A percentile compares a stretch with the other conserved stretches of the same genome.
Evolutionary conservation across 2,113 vertebrate genomes (phyloP).

Genomic region (Columbina picui): DNA sequence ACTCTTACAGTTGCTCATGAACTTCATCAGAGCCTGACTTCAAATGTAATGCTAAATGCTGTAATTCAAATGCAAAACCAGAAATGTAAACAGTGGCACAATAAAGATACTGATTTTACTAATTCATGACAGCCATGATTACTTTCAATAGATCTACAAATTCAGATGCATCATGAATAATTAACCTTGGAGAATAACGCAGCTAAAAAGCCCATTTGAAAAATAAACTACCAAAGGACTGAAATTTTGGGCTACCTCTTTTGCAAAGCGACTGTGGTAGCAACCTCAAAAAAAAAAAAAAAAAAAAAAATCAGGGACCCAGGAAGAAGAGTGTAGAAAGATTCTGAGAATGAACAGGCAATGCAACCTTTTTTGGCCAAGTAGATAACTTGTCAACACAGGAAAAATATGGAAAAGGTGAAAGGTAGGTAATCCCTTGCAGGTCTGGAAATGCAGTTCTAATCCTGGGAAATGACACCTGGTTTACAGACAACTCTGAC

Average conservation of each 20-base stretch:
- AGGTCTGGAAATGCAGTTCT: background rate
- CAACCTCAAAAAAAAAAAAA: background rate
- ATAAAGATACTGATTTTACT: background rate
- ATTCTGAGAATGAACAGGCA: background rate
- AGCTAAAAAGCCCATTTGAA: background rate
- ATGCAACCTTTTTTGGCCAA: background rate
- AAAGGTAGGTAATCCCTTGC: background rate
- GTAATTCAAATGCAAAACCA: background rate
- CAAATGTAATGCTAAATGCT: background rate
- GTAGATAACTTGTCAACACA: background rate
- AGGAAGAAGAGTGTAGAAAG: background rate
- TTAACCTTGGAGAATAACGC: background rate
- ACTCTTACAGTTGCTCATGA: background rate
- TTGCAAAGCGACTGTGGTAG: background rate
- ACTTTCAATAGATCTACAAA: background rate
- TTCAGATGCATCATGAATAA: background rate
- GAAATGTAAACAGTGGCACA: background rate
- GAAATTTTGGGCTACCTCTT: background rate
- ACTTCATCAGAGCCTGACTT: conserved; percentile 1
- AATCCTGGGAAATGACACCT: background rate
- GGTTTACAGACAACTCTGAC: background rate
- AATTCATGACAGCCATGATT: background rate
- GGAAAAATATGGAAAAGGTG: background rate
- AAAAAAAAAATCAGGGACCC: too few relatives aligned
- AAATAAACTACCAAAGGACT: background rate